phyloP scores from a whole-genome alignment of 2,888 invertebrate species.

The Platycheirus albimanus region DNA sequence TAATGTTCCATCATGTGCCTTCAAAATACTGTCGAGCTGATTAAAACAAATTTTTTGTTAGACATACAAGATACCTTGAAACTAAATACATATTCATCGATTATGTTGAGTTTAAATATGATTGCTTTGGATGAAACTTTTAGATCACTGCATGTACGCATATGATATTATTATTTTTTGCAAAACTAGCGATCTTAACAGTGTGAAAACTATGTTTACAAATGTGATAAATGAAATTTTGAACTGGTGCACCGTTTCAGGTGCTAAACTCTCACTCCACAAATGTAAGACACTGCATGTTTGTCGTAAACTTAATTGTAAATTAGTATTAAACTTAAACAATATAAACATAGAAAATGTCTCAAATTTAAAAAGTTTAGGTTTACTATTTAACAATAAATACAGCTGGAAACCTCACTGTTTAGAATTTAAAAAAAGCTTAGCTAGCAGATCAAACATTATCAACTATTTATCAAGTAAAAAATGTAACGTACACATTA shows the following conservation, averaged over 20 bases:
- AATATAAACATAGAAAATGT: slow-evolving; percentile 5
- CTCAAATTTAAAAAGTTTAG: slow-evolving; percentile 4
- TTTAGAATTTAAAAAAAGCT: slow-evolving; percentile 17
- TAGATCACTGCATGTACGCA: slow-evolving; percentile 14
- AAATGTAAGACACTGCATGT: too few relatives aligned
- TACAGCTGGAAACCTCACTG: too few relatives aligned
- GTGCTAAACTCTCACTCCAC: not conserved
- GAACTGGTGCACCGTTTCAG: too few relatives aligned
- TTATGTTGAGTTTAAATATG: too few relatives aligned
- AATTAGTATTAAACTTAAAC: slow-evolving; percentile 4
- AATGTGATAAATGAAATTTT: not conserved
- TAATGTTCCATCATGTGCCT: too few relatives aligned
- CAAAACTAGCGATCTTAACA: slow-evolving; percentile 7
- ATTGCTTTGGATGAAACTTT: too few relatives aligned
- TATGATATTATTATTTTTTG: slow-evolving; percentile 21
- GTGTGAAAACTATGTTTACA: not conserved
- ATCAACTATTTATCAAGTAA: not conserved
- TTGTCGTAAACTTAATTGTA: not conserved
- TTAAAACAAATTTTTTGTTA: too few relatives aligned
- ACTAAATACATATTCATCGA: too few relatives aligned
- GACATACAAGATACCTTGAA: too few relatives aligned
- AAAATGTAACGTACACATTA: too few relatives aligned
- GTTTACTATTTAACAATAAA: slow-evolving; percentile 9
- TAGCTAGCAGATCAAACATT: not conserved
- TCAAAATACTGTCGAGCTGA: too few relatives aligned